Evolutionary conservation across 2,113 vertebrate genomes (phyloP).

Genomic region (Tautogolabrus adspersus): DNA sequence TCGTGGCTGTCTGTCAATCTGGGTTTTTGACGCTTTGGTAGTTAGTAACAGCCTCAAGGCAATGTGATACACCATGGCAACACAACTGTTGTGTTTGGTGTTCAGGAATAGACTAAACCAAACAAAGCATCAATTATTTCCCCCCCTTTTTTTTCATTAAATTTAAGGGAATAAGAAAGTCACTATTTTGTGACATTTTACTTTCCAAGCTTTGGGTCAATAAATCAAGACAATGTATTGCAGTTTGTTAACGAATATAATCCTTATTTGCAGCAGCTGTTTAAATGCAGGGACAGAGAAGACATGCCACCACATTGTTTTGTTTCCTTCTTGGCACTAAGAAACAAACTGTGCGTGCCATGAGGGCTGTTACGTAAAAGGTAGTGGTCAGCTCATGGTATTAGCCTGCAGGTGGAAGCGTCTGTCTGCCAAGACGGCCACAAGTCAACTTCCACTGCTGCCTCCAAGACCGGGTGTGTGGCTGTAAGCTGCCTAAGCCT

Average conservation of each 20-base stretch:
- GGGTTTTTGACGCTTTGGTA: constrained; percentile 60
- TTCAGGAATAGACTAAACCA: neutral
- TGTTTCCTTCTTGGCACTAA: constrained; percentile 5
- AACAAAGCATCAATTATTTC: neutral
- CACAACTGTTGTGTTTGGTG: constrained; percentile 3
- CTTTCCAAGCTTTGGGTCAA: too few species aligned
- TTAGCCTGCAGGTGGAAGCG: constrained; percentile 54
- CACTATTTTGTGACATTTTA: too few species aligned
- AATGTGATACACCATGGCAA: neutral
- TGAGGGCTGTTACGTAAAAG: constrained; percentile 37
- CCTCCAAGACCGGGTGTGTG: constrained; percentile 63
- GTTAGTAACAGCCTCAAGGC: constrained; percentile 30
- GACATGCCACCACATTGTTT: constrained; percentile 11
- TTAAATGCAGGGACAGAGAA: neutral
- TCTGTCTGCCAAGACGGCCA: constrained; percentile 52
- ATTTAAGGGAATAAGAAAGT: too few species aligned
- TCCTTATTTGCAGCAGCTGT: neutral
- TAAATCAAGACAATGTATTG: neutral
- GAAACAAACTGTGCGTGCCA: neutral
- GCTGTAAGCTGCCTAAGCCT: constrained; percentile 75
- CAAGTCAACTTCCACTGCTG: constrained; percentile 70
- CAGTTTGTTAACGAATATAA: neutral
- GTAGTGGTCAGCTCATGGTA: constrained; percentile 17
- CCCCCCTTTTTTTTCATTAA: too few species aligned
- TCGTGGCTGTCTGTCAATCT: constrained; percentile 53